A percentile compares a stretch with the other conserved stretches of the same genome.
Conservation (phyloP, 2,888 invertebrate species). For the Tachystola acroxantha region DNA sequence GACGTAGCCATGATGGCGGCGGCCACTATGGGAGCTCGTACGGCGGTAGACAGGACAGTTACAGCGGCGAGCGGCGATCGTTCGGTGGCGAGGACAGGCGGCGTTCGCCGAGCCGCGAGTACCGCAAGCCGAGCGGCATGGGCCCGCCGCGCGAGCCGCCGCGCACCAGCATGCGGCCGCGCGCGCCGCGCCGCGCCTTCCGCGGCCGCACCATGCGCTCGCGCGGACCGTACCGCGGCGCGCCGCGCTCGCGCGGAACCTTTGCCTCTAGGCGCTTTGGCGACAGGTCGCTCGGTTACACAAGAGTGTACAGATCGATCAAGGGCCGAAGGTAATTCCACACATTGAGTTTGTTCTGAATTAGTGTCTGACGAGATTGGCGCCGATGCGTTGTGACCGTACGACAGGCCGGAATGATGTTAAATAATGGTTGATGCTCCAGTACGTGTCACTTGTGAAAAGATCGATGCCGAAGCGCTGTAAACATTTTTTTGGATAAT, state of each 20-base stretch:
- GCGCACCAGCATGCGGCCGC: conserved; percentile 56
- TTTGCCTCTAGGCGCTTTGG: conserved; percentile 58
- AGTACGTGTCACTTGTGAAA: neutral
- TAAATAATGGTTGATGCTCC: neutral
- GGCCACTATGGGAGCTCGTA: conserved; percentile 76
- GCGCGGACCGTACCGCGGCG: conserved; percentile 74
- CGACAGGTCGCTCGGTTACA: conserved; percentile 60
- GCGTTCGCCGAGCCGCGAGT: conserved; percentile 73
- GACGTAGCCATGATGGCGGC: conserved; percentile 77
- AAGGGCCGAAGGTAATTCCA: conserved; percentile 73
- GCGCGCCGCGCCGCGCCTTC: conserved; percentile 74
- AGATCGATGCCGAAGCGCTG: neutral
- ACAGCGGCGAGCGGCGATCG: conserved; percentile 67
- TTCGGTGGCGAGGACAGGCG: conserved; percentile 75
- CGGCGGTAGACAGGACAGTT: conserved; percentile 77
- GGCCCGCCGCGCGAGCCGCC: conserved; percentile 66
- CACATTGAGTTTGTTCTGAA: conserved; percentile 28
- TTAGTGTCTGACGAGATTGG: conserved; percentile 7
- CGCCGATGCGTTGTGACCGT: neutral
- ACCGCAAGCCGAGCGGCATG: conserved; percentile 70
- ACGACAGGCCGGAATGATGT: neutral
- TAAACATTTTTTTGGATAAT: neutral
- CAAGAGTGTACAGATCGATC: conserved; percentile 63
- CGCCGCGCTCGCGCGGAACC: conserved; percentile 71
- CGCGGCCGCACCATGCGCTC: conserved; percentile 75